phyloP scores from a whole-genome alignment of 1,140 invertebrate species.

The Neodiprion virginianus region DNA sequence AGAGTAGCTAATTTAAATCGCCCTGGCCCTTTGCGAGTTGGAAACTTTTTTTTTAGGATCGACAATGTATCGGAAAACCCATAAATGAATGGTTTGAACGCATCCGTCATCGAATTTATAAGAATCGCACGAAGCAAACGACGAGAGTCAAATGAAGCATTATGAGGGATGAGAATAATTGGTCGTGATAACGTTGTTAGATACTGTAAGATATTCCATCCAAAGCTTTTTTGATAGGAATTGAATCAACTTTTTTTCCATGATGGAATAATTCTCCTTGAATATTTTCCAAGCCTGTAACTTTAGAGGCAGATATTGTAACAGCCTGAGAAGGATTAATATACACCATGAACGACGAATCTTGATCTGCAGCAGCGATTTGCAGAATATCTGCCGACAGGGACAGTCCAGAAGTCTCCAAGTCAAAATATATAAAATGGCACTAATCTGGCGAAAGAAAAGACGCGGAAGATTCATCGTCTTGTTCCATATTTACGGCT shows the following conservation, averaged over 20 bases:
- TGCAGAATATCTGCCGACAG: constrained; percentile 12
- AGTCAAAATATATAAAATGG: background rate
- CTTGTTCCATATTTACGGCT: background rate
- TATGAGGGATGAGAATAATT: constrained; percentile 23
- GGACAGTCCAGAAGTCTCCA: constrained; percentile 17
- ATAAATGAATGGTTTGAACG: constrained; percentile 15
- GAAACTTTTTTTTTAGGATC: constrained; percentile 23
- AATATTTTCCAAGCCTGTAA: constrained; percentile 5
- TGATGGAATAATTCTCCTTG: constrained; percentile 17
- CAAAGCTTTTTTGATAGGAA: constrained; percentile 8
- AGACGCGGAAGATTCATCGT: background rate
- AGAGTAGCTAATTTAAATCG: constrained; percentile 14
- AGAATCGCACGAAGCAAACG: constrained; percentile 23
- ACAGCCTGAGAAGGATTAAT: constrained; percentile 10
- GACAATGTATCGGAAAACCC: constrained; percentile 23
- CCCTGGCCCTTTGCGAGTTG: constrained; percentile 21
- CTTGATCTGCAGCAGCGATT: constrained; percentile 13
- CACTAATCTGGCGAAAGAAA: background rate
- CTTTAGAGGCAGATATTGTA: background rate
- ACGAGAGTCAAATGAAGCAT: constrained; percentile 25
- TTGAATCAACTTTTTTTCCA: constrained; percentile 11
- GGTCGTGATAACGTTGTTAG: constrained; percentile 16
- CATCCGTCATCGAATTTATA: constrained; percentile 12
- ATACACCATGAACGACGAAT: background rate
- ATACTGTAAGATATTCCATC: constrained; percentile 15